These are phyloP conservation scores for Pseudorasbora parva DNA, from an alignment of 2,113 vertebrate species.

Conservation along the genomic window DNA sequence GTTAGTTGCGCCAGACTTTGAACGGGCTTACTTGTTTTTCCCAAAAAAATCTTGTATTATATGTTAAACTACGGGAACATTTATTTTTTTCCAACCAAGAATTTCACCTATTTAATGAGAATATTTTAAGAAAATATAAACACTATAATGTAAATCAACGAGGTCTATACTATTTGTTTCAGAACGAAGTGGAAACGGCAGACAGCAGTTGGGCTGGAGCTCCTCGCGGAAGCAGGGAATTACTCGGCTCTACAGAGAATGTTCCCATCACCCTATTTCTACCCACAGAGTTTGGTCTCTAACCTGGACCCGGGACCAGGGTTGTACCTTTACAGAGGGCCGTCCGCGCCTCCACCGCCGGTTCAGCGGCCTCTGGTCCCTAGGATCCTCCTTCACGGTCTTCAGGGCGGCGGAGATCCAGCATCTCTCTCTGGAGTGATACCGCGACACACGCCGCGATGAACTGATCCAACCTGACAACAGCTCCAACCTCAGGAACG, in stretches of 20 bases:
- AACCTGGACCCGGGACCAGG: constrained; percentile 84
- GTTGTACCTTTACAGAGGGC: constrained; percentile 84
- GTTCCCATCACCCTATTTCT: constrained; percentile 87
- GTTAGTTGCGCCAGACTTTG: background rate
- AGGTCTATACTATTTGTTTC: background rate
- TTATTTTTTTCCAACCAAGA: too few relatives aligned
- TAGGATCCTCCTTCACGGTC: constrained; percentile 83
- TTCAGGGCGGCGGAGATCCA: constrained; percentile 80
- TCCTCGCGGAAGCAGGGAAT: constrained; percentile 86
- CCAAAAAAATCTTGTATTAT: too few relatives aligned
- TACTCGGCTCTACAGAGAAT: constrained; percentile 85
- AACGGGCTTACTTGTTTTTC: too few relatives aligned
- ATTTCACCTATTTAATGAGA: background rate
- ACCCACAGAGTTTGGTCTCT: constrained; percentile 85
- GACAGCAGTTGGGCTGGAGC: constrained; percentile 86
- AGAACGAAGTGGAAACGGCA: constrained; percentile 97
- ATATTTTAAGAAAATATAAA: background rate
- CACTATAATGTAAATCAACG: background rate
- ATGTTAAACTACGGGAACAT: background rate
- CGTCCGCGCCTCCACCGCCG: constrained; percentile 81
- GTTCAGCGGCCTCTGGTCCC: constrained; percentile 82
- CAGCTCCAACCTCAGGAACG: constrained; percentile 48
- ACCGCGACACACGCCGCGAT: constrained; percentile 81
- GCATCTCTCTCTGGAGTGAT: constrained; percentile 80
- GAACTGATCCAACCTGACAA: constrained; percentile 67